Evolutionary conservation across 2,888 invertebrate species (phyloP), one percentile per base, ranked within the genome.

Genomic region (Dynastes tityus): DNA sequence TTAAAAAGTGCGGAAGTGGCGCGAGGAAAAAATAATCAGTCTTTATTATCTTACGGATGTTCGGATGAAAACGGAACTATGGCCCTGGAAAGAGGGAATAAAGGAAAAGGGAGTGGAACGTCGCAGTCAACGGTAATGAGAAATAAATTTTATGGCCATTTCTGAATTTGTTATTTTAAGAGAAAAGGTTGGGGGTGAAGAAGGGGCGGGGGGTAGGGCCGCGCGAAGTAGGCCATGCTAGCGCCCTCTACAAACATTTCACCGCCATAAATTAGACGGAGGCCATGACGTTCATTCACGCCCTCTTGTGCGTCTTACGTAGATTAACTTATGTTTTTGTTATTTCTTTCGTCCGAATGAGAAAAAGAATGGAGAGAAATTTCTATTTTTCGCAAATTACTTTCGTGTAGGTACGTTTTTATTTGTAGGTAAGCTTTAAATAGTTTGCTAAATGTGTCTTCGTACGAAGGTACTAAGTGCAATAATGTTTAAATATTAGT

Each of bases 11-110:
- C 65, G 78, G 75, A 78, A 78, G 75, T 75, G 68, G 65, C 70
- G 37, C 53, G 37, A 55, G 55, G 68, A 78, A 67, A 78, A 81
- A 81, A 81, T 81, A 81, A 81, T 81, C 81, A 81, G 78, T 80
- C 80, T 82, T 82, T 81, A 81, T 80, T 80, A 81, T 81, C 78
- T 80, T 77, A 78, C 80, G 81, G 81, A 81, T 78, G 80, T 78
- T 80, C 80, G 80, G 81, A 81, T 81, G 80, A 80, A 80, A 80
- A 78, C 81, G 81, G 83, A 82, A 80, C 79, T 80, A 79, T 76
- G 63, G 49, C 63, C 32, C 32, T 80, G 63, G 53, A 71, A 63
- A 77, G 80, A 82, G 73, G 79, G 79, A 80, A 80, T 75, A 68
- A 77, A 76, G 82, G 78, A 79, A 77, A 77, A 40, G 77, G 79